Evolutionary conservation across 2,797 vertebrate species (phyloP).

Genomic region (Hafferia zeledoni): DNA sequence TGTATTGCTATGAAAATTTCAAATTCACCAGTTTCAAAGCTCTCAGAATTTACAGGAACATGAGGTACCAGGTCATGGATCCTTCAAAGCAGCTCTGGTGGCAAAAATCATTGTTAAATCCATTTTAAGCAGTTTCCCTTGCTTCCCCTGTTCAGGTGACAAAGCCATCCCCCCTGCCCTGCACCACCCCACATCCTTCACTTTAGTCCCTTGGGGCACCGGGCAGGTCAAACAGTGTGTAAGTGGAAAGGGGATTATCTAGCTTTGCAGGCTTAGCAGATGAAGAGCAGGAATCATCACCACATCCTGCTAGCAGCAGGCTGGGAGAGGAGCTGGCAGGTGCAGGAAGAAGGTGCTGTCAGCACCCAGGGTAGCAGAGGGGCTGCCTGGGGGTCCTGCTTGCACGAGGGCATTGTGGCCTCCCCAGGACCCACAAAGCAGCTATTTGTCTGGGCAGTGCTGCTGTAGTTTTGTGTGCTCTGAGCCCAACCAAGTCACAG

Average conservation of each 20-base stretch:
- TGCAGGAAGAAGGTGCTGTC: background rate
- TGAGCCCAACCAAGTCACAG: rapidly evolving
- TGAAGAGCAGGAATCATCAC: background rate
- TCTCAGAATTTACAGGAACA: background rate
- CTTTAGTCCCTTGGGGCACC: background rate
- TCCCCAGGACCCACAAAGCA: rapidly evolving
- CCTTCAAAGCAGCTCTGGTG: background rate
- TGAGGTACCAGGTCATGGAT: background rate
- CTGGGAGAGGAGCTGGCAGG: background rate
- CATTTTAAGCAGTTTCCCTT: background rate
- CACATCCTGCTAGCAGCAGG: rapidly evolving
- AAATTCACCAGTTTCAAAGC: background rate
- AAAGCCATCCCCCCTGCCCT: background rate
- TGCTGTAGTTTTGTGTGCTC: background rate
- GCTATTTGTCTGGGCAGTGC: rapidly evolving
- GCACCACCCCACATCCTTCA: background rate
- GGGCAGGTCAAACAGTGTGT: background rate
- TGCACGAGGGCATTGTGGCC: rapidly evolving
- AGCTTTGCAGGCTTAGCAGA: background rate
- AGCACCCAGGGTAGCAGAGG: background rate
- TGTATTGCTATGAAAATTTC: background rate
- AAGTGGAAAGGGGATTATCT: background rate
- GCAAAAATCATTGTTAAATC: background rate
- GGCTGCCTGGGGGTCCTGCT: rapidly evolving
- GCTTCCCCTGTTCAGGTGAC: background rate